A percentile compares a stretch with the other conserved stretches of the same genome.
phyloP scores from a whole-genome alignment of 2,888 invertebrate species.

The Eumacrocentrus americanus region DNA sequence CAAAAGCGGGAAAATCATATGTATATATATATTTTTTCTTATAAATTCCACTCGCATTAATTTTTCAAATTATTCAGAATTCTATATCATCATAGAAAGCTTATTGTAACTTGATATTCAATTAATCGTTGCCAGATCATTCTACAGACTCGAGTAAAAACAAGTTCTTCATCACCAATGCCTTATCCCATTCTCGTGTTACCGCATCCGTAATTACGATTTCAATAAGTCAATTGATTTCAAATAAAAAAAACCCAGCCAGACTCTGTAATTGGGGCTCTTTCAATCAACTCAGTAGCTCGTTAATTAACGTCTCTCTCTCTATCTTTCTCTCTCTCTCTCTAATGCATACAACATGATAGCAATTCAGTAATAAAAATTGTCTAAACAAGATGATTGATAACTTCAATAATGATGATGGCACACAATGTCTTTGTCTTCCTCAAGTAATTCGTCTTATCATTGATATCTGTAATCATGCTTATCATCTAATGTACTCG shows the following conservation, averaged over 20 bases:
- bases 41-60: too few relatives aligned
- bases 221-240: slow-evolving; percentile 8
- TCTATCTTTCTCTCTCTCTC: too few relatives aligned
- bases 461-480: not conserved
- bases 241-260: not conserved
- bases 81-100: not conserved
- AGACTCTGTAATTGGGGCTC: not conserved
- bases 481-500: not conserved
- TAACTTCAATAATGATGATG: not conserved
- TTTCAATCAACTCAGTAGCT: not conserved
- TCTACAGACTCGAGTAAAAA: not conserved
- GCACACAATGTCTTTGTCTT: not conserved
- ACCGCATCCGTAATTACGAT: slow-evolving; percentile 17
- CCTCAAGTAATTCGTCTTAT: not conserved
- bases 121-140: not conserved
- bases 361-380: not conserved
- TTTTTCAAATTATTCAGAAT: not conserved
- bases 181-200: slow-evolving; percentile 7
- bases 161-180: not conserved
- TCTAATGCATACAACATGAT: not conserved
- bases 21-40: too few relatives aligned
- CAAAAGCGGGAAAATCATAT: too few relatives aligned
- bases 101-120: not conserved
- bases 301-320: too few relatives aligned
- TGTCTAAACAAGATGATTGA: not conserved